Evolutionary conservation across 2,888 invertebrate genomes (phyloP).

Genomic region (Ectropis crepuscularia): DNA sequence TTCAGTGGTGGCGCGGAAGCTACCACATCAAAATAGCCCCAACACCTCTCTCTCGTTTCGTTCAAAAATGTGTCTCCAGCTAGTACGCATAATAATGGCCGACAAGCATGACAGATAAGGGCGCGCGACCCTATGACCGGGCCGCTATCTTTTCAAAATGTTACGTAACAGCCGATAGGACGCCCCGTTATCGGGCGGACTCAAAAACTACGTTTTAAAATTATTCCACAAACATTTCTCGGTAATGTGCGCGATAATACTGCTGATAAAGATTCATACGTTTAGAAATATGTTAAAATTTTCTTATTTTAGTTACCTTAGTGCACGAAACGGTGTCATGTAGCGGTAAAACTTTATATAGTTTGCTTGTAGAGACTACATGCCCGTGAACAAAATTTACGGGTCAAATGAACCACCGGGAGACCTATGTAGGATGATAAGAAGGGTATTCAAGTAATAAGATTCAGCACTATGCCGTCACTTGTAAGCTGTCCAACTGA

Average conservation of each 20-base stretch:
- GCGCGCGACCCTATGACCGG: conserved; percentile 49
- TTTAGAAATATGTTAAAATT: not conserved
- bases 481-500: no score
- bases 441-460: no score
- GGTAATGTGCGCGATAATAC: conserved; percentile 9
- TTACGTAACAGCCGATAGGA: conserved; percentile 44
- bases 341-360: not conserved
- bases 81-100: not conserved
- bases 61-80: not conserved
- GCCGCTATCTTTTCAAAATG: conserved; percentile 54
- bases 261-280: conserved; percentile 1
- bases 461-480: no score
- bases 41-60: not conserved
- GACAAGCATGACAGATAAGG: conserved; percentile 41
- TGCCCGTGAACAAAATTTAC: no score
- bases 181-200: conserved; percentile 49
- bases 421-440: no score
- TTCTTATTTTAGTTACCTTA: no score
- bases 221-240: conserved; percentile 38
- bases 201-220: conserved; percentile 50
- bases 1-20: no score
- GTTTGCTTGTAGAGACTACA: no score
- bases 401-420: no score
- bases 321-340: no score
- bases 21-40: no score